Conservation (phyloP, 2,888 invertebrate species). For the Himalopsyche kuldschensis region DNA sequence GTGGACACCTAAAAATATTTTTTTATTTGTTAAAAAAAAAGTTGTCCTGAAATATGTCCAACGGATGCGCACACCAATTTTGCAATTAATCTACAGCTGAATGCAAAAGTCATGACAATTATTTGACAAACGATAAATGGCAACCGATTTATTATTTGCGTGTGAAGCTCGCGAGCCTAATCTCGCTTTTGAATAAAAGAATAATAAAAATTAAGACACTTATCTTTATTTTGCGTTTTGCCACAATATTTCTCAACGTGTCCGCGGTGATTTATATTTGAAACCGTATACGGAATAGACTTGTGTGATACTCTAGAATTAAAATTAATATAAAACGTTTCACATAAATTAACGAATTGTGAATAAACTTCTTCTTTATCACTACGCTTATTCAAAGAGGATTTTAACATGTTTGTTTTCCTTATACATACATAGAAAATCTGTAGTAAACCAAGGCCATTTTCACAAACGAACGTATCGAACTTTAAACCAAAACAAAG, state of each 20-base stretch:
- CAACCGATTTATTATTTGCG: constrained; percentile 6
- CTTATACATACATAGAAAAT: no score
- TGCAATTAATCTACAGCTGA: not conserved
- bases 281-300: not conserved
- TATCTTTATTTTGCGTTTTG: not conserved
- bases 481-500: no score
- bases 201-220: not conserved
- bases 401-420: no score
- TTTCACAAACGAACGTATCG: no score
- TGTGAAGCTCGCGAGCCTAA: constrained; percentile 1
- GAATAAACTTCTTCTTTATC: not conserved
- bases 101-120: constrained; percentile 9
- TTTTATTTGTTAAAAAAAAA: no score
- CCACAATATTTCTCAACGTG: not conserved
- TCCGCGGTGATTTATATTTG: not conserved
- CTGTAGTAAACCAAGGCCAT: no score
- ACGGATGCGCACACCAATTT: not conserved
- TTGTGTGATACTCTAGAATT: not conserved
- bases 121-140: constrained; percentile 21
- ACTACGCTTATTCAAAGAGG: no score
- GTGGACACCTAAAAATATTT: no score
- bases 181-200: not conserved
- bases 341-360: not conserved
- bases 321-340: not conserved
- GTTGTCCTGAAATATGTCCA: no score